Evolutionary conservation across 1,140 invertebrate species (phyloP).

Genomic region (Megathymus violae): DNA sequence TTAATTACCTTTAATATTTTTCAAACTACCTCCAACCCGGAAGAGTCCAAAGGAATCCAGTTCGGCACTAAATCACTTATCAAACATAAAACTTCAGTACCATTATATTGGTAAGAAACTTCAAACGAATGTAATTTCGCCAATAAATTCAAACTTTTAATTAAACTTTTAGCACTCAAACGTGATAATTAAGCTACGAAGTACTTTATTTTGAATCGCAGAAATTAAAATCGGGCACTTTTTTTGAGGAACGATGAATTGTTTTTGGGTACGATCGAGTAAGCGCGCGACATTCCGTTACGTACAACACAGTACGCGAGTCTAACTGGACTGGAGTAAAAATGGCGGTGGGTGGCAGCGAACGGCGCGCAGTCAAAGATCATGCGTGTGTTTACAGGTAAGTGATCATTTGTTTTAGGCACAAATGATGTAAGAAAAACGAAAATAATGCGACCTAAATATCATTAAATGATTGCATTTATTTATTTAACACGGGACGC

Average conservation of each 20-base stretch:
- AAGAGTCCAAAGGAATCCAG: slow-evolving; percentile 42
- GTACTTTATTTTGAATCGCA: slow-evolving; percentile 17
- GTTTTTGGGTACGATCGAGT: slow-evolving; percentile 56
- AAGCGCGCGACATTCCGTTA: slow-evolving; percentile 43
- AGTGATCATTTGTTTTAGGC: slow-evolving; percentile 7
- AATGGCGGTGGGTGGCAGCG: slow-evolving; percentile 62
- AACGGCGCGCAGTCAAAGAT: slow-evolving; percentile 64
- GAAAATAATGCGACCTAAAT: too few species aligned
- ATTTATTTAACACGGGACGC: too few species aligned
- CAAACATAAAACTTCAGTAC: slow-evolving; percentile 38
- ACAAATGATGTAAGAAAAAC: too few species aligned
- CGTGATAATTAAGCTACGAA: slow-evolving; percentile 13
- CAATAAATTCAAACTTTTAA: slow-evolving; percentile 29
- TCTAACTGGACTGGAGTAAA: slow-evolving; percentile 72
- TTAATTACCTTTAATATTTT: slow-evolving; percentile 22
- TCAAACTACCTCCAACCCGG: slow-evolving; percentile 31
- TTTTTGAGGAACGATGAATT: slow-evolving; percentile 39
- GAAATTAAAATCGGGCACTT: slow-evolving; percentile 40
- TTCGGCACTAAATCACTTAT: slow-evolving; percentile 39
- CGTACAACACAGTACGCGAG: slow-evolving; percentile 45
- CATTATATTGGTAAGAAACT: slow-evolving; percentile 39
- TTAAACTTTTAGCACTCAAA: slow-evolving; percentile 16
- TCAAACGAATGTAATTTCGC: slow-evolving; percentile 36
- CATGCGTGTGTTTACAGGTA: slow-evolving; percentile 64
- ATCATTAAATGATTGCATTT: too few species aligned